Percentiles rank a stretch among this genome's conserved stretches.
phyloP scores from a whole-genome alignment of 2,797 vertebrate genomes.

The Tokudaia muenninki region DNA sequence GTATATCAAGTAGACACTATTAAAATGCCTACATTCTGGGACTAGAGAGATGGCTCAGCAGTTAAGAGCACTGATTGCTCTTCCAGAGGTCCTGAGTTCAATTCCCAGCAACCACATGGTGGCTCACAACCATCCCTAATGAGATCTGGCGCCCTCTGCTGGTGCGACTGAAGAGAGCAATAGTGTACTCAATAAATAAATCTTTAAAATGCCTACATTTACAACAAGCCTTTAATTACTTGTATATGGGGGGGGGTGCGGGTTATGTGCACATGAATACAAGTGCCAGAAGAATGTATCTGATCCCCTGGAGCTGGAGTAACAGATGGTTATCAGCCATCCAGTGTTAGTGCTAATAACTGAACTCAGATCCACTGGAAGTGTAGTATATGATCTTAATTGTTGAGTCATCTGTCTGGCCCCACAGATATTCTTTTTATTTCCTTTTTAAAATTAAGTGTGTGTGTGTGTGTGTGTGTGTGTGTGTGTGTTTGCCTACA shows the following conservation, averaged over 20 bases:
- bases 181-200: no score
- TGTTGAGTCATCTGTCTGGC: not conserved
- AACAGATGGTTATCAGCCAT: not conserved
- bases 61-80: no score
- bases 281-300: not conserved
- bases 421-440: not conserved
- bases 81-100: no score
- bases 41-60: no score
- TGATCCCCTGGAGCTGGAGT: not conserved
- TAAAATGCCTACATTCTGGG: not conserved
- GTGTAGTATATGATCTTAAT: not conserved
- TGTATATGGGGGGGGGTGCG: fast-evolving
- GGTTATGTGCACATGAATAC: not conserved
- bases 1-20: not conserved
- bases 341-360: not conserved
- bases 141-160: no score
- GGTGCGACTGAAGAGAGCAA: no score
- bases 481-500: not conserved
- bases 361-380: not conserved
- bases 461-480: not conserved
- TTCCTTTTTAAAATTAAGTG: not conserved
- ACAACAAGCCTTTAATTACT: not conserved
- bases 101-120: no score
- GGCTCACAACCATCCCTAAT: no score
- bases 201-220: not conserved